Base-by-base conservation (phyloP, 2,888 invertebrate species). In the Temnothorax rugatulus region DNA sequence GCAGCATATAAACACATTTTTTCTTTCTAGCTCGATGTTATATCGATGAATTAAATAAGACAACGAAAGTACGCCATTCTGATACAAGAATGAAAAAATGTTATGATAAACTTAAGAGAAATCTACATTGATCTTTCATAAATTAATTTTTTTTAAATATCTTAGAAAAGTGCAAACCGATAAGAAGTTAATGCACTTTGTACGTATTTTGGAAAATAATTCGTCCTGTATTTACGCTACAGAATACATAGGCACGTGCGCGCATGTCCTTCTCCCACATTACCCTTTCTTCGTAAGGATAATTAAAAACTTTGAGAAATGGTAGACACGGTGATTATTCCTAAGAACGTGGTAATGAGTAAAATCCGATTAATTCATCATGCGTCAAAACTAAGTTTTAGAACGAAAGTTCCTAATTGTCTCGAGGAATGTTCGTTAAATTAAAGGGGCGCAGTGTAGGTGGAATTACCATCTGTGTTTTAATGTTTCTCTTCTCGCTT, bases 331-430 rank as follows among this genome's bases (percentile, higher is more conserved):
- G 59, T 44, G 82, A 87, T 86, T 85, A 76, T 81, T 54, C 41
- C 47, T 76, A 88, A 89, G 88, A 86, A 85, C 81, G 75, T 47
- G 82, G 71, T 88, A 86, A 89, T 83, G 86, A 89, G 89, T 74
- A 63, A 88, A 88, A 89, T 89, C 89, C 89, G 89, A 89, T 89
- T 89, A 89, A 88, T 89, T 88, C 86, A 81, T 86, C 89, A 83
- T 89, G 83, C 83, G 86, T 87, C 83, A 66, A 54, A 34, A 82
- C 69, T 74, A 89, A 86, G 87, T 88, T 89, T 84, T 85, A 69
- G 77, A 85, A 84, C 76, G 63, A 86, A 89, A 88, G 84, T 89
- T 89, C 44, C 82, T 86, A 82, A 89, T 89, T 89, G 84, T 85
- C 86, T 74, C 21, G 61, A 59, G 83, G 81, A 69, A 74, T 76